Base-by-base conservation (phyloP, 2,113 vertebrate genomes). In the Poicephalus gulielmi region DNA sequence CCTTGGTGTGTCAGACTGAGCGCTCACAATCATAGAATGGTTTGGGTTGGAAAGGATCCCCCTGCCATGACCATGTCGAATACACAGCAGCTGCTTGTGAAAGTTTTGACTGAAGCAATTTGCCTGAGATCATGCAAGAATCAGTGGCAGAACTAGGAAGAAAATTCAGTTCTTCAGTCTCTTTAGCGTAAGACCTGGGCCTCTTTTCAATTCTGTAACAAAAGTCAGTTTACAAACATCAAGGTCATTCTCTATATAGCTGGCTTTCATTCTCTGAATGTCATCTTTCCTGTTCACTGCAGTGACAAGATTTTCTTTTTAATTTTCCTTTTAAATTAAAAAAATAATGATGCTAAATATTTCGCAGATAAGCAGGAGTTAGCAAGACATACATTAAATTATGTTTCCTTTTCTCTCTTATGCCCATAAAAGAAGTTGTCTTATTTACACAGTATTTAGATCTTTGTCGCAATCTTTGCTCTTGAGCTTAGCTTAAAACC, bases 341-440 rank as follows among this genome's bases (percentile, higher is more conserved):
- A 64, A 82, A 59, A 35, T 28, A 44, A 62, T 77, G 76, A 83
- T 50, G 64, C 41, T 55, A 77, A 53, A 25, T 83, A 74, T 83
- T 86, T 88, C 3, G 4, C 46, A 77, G 49, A 67, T 44, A 73
- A 81, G 15, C 57, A 67, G 71, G 49, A 74, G 17, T 77, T 71
- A 70, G 64, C 5, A 66, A 67, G 68, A 79, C 7, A 22, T 67
- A 69, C 33, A 41, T 49, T 75, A 68, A 66, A 64, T 60, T 86
- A 59, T 30, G 41, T 35, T 94, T 87, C 11, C 28, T 82, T 76
- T 95, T 70, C 16, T 6, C 2, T 71, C 24, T 87, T 59, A 60
- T 1, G 0, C 19, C 8, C 8, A n/a, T 22, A 37, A 77, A 91
- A 49, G 8, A 74, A 60, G 13, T 47, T 0, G 3, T 67, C 31